These are phyloP conservation scores for Candidula unifasciata DNA, from an alignment of 2,888 invertebrate species.

Conservation along the genomic window DNA sequence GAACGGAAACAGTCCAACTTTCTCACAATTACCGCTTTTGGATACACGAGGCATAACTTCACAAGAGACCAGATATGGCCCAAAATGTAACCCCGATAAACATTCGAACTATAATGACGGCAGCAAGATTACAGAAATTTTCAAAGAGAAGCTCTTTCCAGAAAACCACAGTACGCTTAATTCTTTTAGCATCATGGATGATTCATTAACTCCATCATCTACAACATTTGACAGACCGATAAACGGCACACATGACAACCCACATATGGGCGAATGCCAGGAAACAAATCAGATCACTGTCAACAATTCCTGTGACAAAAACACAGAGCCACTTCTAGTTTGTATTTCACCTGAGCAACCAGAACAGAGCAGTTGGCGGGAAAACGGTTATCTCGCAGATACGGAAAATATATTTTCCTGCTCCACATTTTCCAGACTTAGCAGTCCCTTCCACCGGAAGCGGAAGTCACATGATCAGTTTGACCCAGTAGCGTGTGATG, in stretches of 20 bases:
- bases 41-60: neutral
- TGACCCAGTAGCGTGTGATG: neutral
- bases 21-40: neutral
- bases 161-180: neutral
- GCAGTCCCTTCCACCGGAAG: neutral
- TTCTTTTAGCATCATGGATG: neutral
- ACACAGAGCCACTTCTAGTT: neutral
- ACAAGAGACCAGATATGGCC: neutral
- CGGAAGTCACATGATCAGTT: neutral
- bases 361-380: slow-evolving; percentile 31
- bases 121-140: neutral
- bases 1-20: too few species aligned
- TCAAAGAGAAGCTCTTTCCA: neutral
- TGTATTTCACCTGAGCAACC: neutral
- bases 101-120: slow-evolving; percentile 3
- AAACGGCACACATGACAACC: too few species aligned
- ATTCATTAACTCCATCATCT: too few species aligned
- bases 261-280: neutral
- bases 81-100: slow-evolving; percentile 4
- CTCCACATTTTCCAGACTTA: slow-evolving; percentile 36
- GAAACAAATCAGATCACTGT: neutral
- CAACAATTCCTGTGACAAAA: slow-evolving; percentile 4
- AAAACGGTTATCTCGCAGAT: slow-evolving; percentile 67
- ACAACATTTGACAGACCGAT: too few species aligned
- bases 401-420: slow-evolving; percentile 57